phyloP scores from a whole-genome alignment of 2,113 vertebrate species.

The Motacilla tschutschensis region DNA sequence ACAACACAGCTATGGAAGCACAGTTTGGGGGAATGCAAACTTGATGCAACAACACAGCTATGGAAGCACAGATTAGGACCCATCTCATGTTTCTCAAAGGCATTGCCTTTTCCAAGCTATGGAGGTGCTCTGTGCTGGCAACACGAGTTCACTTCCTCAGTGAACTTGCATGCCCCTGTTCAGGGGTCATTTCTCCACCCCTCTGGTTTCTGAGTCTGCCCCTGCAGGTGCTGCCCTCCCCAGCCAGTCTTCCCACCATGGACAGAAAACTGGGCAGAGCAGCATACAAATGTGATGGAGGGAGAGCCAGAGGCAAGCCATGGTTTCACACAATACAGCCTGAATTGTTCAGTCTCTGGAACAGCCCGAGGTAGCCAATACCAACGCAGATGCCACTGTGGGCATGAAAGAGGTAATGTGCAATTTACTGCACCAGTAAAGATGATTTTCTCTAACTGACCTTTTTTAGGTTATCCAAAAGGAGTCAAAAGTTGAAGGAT shows the following conservation, averaged over 20 bases:
- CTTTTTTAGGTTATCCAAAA: background rate
- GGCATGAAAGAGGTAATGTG: background rate
- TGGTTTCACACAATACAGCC: background rate
- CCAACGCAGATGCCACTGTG: background rate
- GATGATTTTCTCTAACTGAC: background rate
- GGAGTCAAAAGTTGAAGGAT: background rate
- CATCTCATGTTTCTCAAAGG: background rate
- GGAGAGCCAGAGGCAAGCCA: background rate
- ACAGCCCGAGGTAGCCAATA: background rate
- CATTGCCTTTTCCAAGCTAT: background rate
- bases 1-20: background rate
- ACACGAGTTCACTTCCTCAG: fast-evolving
- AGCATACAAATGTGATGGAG: background rate
- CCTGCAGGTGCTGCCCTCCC: background rate
- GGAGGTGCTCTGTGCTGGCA: background rate
- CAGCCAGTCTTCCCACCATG: background rate
- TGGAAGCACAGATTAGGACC: background rate
- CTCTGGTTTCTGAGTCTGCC: background rate
- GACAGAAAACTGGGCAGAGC: background rate
- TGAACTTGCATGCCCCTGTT: fast-evolving
- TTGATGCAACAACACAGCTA: background rate
- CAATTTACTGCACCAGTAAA: background rate
- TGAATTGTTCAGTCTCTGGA: background rate
- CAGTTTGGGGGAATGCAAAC: background rate
- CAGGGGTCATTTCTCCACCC: background rate